Evolutionary conservation across 1,140 invertebrate genomes (phyloP).

Genomic region (Hylaeus anthracinus): DNA sequence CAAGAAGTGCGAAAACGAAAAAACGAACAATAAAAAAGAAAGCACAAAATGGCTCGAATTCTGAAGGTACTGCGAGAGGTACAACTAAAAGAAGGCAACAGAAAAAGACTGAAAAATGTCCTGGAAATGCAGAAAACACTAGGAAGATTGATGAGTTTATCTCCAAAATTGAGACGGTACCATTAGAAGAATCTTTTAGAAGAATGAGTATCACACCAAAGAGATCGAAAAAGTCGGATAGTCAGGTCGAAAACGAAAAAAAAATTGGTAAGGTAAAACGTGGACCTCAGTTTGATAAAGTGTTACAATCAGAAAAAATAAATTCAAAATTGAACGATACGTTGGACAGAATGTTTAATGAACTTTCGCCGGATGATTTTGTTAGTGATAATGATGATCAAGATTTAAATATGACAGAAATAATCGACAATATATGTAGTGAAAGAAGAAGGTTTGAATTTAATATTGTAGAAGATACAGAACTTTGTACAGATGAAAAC

Average conservation of each 20-base stretch:
- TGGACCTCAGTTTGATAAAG: constrained; percentile 63
- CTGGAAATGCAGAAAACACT: constrained; percentile 49
- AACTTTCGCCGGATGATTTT: constrained; percentile 78
- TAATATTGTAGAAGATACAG: neutral
- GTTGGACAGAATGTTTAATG: constrained; percentile 70
- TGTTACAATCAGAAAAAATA: constrained; percentile 66
- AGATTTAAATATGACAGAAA: constrained; percentile 82
- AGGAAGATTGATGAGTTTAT: constrained; percentile 76
- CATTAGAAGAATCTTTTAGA: constrained; percentile 68
- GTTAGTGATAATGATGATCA: constrained; percentile 76
- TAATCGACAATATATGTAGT: constrained; percentile 82
- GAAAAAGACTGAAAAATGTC: constrained; percentile 55
- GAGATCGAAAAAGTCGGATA: constrained; percentile 54
- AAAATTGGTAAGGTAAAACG: constrained; percentile 57
- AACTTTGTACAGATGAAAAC: neutral
- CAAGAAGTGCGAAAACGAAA: constrained; percentile 80
- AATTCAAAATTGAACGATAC: constrained; percentile 69
- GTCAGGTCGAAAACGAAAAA: neutral
- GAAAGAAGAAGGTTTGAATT: constrained; percentile 31
- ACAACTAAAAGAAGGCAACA: constrained; percentile 47
- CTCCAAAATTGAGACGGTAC: constrained; percentile 27
- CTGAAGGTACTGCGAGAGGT: constrained; percentile 29
- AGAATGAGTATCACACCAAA: constrained; percentile 67
- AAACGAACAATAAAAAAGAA: constrained; percentile 81
- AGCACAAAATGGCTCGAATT: constrained; percentile 69